phyloP scores from a whole-genome alignment of 2,113 vertebrate genomes.

The Coregonus clupeaformis region DNA sequence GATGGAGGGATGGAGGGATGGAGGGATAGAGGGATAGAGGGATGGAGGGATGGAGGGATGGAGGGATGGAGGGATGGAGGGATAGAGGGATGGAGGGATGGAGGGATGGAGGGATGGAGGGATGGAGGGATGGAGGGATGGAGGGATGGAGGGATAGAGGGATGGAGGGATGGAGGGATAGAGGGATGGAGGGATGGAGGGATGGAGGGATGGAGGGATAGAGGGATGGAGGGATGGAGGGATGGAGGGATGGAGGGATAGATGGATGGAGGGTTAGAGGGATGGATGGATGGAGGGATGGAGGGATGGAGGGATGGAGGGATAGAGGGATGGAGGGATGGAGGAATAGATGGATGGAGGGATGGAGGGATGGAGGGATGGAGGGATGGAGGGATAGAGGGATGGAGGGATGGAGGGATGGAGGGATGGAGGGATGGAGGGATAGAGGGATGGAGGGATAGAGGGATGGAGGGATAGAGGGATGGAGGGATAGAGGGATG shows the following conservation, averaged over 20 bases:
- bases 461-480: constrained; percentile 54
- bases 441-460: constrained; percentile 68
- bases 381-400: constrained; percentile 54
- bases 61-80: too few relatives aligned
- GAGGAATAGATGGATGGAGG: too few relatives aligned
- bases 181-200: constrained; percentile 70
- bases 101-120: constrained; percentile 68
- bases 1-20: constrained; percentile 67
- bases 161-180: constrained; percentile 72
- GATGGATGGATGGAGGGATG: too few relatives aligned
- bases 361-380: constrained; percentile 68
- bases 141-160: constrained; percentile 54
- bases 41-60: too few relatives aligned
- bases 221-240: constrained; percentile 67
- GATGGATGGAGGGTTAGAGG: constrained; percentile 54
- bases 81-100: constrained; percentile 67
- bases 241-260: constrained; percentile 68
- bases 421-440: too few relatives aligned
- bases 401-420: too few relatives aligned
- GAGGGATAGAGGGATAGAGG: constrained; percentile 56
- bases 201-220: too few relatives aligned
- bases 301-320: too few relatives aligned
- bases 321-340: constrained; percentile 68
- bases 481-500: constrained; percentile 72
- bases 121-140: too few relatives aligned